Base-by-base conservation (phyloP, 2,888 invertebrate species). In the Lymantria monacha region DNA sequence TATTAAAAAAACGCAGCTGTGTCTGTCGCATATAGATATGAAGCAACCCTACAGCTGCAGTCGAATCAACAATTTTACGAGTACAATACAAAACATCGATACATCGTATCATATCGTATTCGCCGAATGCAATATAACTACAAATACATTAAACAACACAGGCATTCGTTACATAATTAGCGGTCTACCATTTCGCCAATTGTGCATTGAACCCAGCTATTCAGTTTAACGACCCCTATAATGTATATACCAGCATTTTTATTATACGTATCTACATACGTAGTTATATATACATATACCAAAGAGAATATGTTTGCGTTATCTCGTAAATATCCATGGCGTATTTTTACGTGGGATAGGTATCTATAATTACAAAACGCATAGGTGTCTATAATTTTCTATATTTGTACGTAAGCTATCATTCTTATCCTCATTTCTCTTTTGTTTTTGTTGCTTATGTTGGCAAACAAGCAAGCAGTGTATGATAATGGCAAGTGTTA, bases 11-110 rank as follows among this genome's bases (percentile, higher is more conserved):
- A 62, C 48, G 63, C 63, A 65, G 63, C 60, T 65, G 63, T 55
- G 51, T 51, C 14, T 54, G 31, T 48, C 41, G 43, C 55, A 7
- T 47, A 55, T 45, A 51, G 37, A 46, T 51, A 45, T 48, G 53
- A 58, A 56, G 50, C 36, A 30, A 59, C 55, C 55, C 48, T 46
- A 59, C 54, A 57, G 53, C 53, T 61, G 56, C 52, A 40, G 42
- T 30, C 42, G 42, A 53, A 55, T 44, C 47, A 56, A 66, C 68
- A 57, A 50, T 56, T 63, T 59, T 54, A 61, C 61, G 52, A 61
- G 56, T 56, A 59, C 63, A 61, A 67, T 59, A 55, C 54, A 63
- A 68, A 58, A 55, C 66, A 55, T 59, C 54, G 49, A 68, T 61
- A 53, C 46, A 42, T 53, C 42, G 53, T 46, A 37, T 64, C 47